These are phyloP conservation scores for Drosophila melanosoma DNA, from an alignment of 2,888 invertebrate genomes.

Conservation along the genomic window DNA sequence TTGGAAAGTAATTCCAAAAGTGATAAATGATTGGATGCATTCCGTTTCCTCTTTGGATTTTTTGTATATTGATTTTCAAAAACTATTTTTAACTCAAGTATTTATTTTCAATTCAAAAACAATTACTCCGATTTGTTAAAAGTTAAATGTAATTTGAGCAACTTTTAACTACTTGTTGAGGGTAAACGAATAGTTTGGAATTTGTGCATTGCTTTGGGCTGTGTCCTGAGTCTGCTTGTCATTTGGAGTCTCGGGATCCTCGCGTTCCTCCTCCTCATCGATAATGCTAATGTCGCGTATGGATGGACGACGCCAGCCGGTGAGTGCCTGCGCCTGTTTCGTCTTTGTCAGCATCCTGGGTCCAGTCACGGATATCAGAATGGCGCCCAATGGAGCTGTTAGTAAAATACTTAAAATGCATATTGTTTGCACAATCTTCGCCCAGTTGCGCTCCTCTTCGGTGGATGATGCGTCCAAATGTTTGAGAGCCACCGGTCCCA, in stretches of 20 bases:
- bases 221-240: conserved; percentile 82
- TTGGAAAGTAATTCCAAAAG: background rate
- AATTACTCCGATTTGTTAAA: background rate
- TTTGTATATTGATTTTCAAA: background rate
- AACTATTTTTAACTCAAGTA: background rate
- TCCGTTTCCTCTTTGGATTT: background rate
- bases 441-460: conserved; percentile 87
- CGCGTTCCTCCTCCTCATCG: conserved; percentile 91
- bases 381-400: conserved; percentile 93
- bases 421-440: conserved; percentile 90
- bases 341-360: conserved; percentile 92
- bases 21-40: background rate
- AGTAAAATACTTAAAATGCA: conserved; percentile 93
- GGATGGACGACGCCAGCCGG: conserved; percentile 92
- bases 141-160: conserved; percentile 2
- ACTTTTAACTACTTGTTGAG: conserved; percentile 58
- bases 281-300: conserved; percentile 95
- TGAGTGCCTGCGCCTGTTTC: conserved; percentile 88
- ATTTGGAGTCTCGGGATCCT: conserved; percentile 84
- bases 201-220: conserved; percentile 81
- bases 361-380: conserved; percentile 91
- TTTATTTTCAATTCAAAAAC: background rate
- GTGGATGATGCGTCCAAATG: conserved; percentile 86
- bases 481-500: conserved; percentile 91
- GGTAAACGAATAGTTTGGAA: conserved; percentile 69